phyloP scores from a whole-genome alignment of 2,797 vertebrate species.

The Serranus cabrilla region DNA sequence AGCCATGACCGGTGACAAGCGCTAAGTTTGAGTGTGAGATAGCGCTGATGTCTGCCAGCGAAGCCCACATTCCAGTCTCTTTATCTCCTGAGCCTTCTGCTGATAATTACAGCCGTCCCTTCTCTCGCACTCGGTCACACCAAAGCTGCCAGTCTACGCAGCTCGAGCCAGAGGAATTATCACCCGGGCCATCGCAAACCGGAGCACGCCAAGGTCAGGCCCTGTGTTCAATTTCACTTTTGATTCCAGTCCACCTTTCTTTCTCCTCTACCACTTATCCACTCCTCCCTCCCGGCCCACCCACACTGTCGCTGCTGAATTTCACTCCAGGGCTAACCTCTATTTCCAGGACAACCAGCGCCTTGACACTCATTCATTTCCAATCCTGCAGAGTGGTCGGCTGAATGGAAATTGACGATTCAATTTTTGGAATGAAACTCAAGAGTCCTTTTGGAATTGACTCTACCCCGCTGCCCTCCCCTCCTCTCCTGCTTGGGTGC shows the following conservation, averaged over 20 bases:
- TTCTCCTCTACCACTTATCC: conserved; percentile 72
- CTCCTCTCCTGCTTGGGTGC: conserved; percentile 41
- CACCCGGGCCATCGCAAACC: conserved; percentile 70
- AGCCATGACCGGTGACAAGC: conserved; percentile 46
- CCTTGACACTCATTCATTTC: conserved; percentile 79
- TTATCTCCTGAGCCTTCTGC: conserved; percentile 82
- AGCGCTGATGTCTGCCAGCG: conserved; percentile 65
- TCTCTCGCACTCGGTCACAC: conserved; percentile 61
- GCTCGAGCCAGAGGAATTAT: conserved; percentile 77
- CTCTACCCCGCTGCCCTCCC: conserved; percentile 42
- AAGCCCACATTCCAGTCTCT: conserved; percentile 69
- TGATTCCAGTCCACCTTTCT: conserved; percentile 78
- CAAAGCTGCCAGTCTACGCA: conserved; percentile 63
- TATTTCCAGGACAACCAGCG: conserved; percentile 73
- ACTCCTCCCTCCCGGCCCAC: conserved; percentile 57
- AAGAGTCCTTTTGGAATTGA: conserved; percentile 77
- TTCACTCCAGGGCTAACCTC: conserved; percentile 73
- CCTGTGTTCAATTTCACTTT: conserved; percentile 83
- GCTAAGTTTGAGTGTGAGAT: conserved; percentile 61
- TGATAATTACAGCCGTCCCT: conserved; percentile 81
- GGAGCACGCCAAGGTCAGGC: conserved; percentile 80
- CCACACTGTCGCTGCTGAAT: conserved; percentile 55
- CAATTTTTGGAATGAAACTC: conserved; percentile 80
- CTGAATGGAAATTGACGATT: conserved; percentile 84
- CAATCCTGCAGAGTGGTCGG: conserved; percentile 68